phyloP scores from a whole-genome alignment of 2,113 vertebrate species.

The Catagonus wagneri region DNA sequence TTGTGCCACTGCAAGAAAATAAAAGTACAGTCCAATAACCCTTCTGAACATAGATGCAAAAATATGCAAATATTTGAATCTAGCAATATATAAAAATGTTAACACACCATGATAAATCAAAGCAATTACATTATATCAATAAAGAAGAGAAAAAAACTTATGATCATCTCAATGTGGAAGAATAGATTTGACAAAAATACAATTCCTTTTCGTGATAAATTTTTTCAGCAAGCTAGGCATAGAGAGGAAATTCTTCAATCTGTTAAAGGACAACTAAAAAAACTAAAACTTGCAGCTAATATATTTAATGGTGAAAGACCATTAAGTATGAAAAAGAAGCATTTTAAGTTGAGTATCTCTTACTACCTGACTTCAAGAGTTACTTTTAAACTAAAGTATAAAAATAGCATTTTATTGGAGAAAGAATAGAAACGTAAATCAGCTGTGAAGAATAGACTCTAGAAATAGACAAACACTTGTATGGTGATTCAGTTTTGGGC shows the following conservation, averaged over 20 bases:
- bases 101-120: not conserved
- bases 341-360: not conserved
- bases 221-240: not conserved
- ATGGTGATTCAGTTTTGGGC: conserved; percentile 11
- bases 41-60: not conserved
- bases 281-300: not conserved
- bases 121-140: not conserved
- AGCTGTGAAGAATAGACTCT: conserved; percentile 21
- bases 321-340: conserved; percentile 10
- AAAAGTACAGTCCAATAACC: not conserved
- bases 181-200: conserved; percentile 17
- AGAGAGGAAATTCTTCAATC: not conserved
- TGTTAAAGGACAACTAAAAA: not conserved
- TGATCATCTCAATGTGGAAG: not conserved
- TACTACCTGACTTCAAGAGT: conserved; percentile 1
- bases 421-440: conserved; percentile 61
- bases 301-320: not conserved
- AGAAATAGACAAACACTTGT: conserved; percentile 43
- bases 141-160: not conserved
- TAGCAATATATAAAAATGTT: conserved; percentile 18
- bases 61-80: not conserved
- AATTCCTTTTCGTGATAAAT: not conserved
- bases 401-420: not conserved
- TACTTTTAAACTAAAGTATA: conserved; percentile 21
- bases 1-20: not conserved